Evolutionary conservation across 1,140 invertebrate genomes (phyloP).

Genomic region (Drosophila ogumai): DNA sequence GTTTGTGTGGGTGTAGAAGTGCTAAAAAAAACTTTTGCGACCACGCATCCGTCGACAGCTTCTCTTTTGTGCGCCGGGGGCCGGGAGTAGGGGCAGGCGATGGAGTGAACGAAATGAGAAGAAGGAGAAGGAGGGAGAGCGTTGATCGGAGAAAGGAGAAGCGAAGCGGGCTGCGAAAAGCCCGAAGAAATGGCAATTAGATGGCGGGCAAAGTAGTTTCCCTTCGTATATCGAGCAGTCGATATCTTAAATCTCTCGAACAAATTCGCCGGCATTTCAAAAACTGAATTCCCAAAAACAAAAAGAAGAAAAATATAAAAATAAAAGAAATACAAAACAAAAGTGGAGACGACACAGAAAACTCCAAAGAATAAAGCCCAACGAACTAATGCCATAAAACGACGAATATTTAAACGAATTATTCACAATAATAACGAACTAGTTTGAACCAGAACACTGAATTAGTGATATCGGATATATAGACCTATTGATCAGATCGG

Average conservation of each 20-base stretch:
- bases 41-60: constrained; percentile 41
- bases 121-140: constrained; percentile 17
- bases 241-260: constrained; percentile 49
- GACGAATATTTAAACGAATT: constrained; percentile 29
- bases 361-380: constrained; percentile 18
- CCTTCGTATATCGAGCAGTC: constrained; percentile 68
- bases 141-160: constrained; percentile 22
- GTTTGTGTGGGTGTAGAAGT: constrained; percentile 15
- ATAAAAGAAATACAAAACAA: constrained; percentile 15
- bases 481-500: constrained; percentile 8
- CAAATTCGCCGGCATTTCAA: constrained; percentile 58
- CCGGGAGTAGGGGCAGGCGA: too few relatives aligned
- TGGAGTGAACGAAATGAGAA: neutral
- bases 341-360: constrained; percentile 7
- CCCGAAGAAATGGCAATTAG: constrained; percentile 50
- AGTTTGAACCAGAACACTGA: constrained; percentile 10
- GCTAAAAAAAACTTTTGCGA: constrained; percentile 53
- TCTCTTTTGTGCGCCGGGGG: neutral
- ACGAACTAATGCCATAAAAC: constrained; percentile 35
- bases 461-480: constrained; percentile 23
- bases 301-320: constrained; percentile 10
- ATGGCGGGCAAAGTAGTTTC: constrained; percentile 64
- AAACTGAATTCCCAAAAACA: constrained; percentile 12
- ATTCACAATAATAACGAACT: constrained; percentile 16
- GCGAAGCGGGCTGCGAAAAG: constrained; percentile 24